phyloP scores from a whole-genome alignment of 2,797 vertebrate species.

The Neosalanx taihuensis region DNA sequence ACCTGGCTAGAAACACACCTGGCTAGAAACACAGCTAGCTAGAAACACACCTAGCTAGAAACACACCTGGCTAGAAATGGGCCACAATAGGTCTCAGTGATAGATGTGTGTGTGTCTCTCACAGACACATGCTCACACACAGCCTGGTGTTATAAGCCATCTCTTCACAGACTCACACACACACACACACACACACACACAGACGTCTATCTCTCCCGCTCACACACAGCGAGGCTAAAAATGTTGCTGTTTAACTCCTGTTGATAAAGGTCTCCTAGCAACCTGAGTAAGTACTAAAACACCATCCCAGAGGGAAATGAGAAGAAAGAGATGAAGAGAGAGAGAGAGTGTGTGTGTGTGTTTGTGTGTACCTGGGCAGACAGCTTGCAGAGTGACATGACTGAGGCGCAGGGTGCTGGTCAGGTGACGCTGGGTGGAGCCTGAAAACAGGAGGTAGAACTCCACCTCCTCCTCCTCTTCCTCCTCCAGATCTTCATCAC shows the following conservation, averaged over 20 bases:
- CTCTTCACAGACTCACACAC: too few species aligned
- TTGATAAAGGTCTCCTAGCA: slow-evolving; percentile 22
- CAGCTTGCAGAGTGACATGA: slow-evolving; percentile 79
- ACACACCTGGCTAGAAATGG: neutral
- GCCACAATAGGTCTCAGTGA: neutral
- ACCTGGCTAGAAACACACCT: neutral
- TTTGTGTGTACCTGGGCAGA: slow-evolving; percentile 81
- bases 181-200: too few species aligned
- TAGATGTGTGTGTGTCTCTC: neutral
- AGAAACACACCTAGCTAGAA: neutral
- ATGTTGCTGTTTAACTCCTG: slow-evolving; percentile 14
- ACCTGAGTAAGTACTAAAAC: slow-evolving; percentile 20
- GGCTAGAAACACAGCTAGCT: neutral
- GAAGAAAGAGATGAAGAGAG: slow-evolving; percentile 13
- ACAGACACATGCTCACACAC: too few species aligned
- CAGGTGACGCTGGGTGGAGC: slow-evolving; percentile 84
- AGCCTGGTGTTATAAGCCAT: too few species aligned
- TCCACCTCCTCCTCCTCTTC: slow-evolving; percentile 72
- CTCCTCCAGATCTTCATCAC: slow-evolving; percentile 66
- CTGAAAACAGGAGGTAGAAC: slow-evolving; percentile 88
- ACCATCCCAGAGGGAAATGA: slow-evolving; percentile 1
- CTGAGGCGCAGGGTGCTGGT: slow-evolving; percentile 80
- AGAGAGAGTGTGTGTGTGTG: neutral
- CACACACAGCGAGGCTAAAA: neutral
- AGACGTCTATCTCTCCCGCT: too few species aligned